phyloP scores from a whole-genome alignment of 2,888 invertebrate species.

The Spisula subtruncata region DNA sequence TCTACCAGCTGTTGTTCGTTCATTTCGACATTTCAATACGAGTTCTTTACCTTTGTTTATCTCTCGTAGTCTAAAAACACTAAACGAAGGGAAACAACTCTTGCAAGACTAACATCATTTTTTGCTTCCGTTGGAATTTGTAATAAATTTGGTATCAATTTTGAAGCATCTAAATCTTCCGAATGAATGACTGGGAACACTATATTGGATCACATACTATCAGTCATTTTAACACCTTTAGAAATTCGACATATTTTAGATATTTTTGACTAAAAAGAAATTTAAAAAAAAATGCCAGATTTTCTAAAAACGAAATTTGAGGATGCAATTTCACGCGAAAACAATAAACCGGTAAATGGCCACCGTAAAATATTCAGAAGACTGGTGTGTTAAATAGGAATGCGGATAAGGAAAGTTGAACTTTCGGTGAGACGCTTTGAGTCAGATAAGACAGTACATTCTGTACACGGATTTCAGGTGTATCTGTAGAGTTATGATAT shows the following conservation, averaged over 20 bases:
- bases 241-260: no score
- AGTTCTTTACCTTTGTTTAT: no score
- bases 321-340: background rate
- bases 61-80: no score
- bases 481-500: background rate
- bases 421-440: slow-evolving; percentile 17
- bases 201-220: no score
- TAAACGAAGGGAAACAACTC: no score
- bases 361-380: background rate
- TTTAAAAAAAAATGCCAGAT: background rate
- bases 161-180: no score
- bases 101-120: no score
- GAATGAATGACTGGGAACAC: no score
- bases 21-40: no score
- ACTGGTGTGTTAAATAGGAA: background rate
- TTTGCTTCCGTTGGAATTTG: no score
- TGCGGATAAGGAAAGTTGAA: slow-evolving; percentile 11
- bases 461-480: background rate
- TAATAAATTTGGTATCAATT: no score
- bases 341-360: background rate
- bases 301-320: background rate
- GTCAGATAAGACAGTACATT: background rate
- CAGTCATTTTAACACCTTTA: no score
- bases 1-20: slow-evolving; percentile 3
- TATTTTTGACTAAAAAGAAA: background rate